phyloP scores from a whole-genome alignment of 2,888 invertebrate species.

The Neoaliturus tenellus region DNA sequence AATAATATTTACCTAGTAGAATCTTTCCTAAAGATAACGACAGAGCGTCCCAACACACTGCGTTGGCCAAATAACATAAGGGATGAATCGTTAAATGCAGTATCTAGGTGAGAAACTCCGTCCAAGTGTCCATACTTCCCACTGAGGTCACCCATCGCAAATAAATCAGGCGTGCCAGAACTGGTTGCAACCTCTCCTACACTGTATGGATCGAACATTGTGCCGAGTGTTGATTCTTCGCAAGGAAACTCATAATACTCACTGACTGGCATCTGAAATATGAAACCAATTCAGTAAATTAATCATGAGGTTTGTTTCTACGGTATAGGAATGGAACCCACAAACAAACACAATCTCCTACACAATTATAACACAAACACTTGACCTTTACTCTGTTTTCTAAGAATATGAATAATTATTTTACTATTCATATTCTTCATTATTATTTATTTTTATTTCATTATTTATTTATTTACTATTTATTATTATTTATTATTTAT shows the following conservation, averaged over 20 bases:
- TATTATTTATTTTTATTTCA: too few species aligned
- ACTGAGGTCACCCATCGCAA: constrained; percentile 90
- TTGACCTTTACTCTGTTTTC: too few species aligned
- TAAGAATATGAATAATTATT: too few species aligned
- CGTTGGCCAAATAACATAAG: constrained; percentile 88
- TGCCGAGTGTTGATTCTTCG: constrained; percentile 87
- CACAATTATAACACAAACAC: too few species aligned
- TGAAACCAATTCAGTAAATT: too few species aligned
- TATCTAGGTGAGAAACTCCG: constrained; percentile 74
- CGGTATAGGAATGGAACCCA: too few species aligned
- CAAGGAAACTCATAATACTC: constrained; percentile 92
- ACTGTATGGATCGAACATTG: constrained; percentile 90
- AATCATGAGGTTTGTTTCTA: too few species aligned
- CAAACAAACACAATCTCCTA: too few species aligned
- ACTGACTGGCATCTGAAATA: constrained; percentile 84
- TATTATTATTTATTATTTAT: too few species aligned
- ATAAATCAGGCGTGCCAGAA: constrained; percentile 87
- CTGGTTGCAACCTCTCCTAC: constrained; percentile 66
- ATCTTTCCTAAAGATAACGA: constrained; percentile 86
- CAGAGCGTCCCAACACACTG: constrained; percentile 90
- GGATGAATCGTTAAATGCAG: constrained; percentile 85
- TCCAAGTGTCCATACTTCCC: constrained; percentile 89
- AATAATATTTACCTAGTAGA: constrained; percentile 57
- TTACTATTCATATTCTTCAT: too few species aligned
- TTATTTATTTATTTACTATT: too few species aligned